Base-by-base conservation (phyloP, 1,140 invertebrate genomes). In the Nomia melanderi region DNA sequence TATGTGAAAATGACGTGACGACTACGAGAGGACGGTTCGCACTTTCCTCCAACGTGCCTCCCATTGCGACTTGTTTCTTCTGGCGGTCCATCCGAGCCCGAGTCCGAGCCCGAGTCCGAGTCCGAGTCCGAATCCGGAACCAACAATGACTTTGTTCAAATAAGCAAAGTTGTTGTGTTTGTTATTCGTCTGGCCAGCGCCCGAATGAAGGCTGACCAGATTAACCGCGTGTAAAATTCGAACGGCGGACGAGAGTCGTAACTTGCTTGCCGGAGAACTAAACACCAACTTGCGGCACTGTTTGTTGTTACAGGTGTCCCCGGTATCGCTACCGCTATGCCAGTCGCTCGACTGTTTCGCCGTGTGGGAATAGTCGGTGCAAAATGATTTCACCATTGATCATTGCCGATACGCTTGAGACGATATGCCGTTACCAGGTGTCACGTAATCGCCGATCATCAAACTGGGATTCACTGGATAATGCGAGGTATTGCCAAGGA, bases 381-480 rank as follows among this genome's bases (percentile, higher is more conserved):
- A 82, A 78, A 81, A 88, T 60, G 83, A 82, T 76, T 88, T 88
- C 66, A 79, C 86, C 86, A 80, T 86, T 65, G 88, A 90, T 91
- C 89, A 93, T 92, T 93, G 93, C 44, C 93, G 90, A 87, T 93
- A 93, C 54, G 90, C 74, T 74, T 93, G 93, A 70, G 92, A 91
- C 60, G 93, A 89, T 78, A 94, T 92, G 36, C 93, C 92, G 83
- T 91, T 93, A 27, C 92, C 93, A 41, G 94, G 93, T 69, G 94
- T 93, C 66, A 95, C 94, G 89, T 96, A 96, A 89, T 96, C 96
- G 69, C 95, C 96, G 85, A 96, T 96, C 96, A 96, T 96, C 85
- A 96, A 93, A 89, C 95, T 96, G 88, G 94, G 95, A 91, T 95
- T 96, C 78, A 96, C 94, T 76, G 95, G 95, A 86, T 95, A 95